Evolutionary conservation across 2,113 vertebrate species (phyloP).

Genomic region (Myotis brandtii): DNA sequence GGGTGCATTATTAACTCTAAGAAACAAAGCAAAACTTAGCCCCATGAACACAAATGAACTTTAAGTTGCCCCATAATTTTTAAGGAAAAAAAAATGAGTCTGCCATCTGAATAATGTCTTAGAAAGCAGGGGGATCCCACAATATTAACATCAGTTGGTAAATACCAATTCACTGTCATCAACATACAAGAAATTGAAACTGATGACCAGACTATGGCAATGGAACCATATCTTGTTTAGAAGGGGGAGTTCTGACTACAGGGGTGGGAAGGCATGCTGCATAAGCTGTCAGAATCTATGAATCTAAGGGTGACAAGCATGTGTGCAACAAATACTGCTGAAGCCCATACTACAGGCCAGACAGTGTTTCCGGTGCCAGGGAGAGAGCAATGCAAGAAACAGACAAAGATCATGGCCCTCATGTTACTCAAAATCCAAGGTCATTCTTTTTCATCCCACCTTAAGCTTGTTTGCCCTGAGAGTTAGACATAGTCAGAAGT

Average conservation of each 20-base stretch:
- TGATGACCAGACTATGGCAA: neutral
- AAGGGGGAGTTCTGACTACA: neutral
- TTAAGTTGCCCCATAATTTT: neutral
- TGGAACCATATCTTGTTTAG: neutral
- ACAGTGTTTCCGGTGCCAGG: neutral
- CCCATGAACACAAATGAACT: neutral
- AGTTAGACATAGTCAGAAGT: neutral
- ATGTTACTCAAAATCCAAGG: too few relatives aligned
- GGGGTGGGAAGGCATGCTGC: neutral
- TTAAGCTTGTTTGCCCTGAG: neutral
- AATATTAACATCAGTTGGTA: neutral
- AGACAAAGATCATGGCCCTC: neutral
- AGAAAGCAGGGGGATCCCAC: neutral
- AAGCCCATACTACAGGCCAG: neutral
- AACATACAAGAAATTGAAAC: neutral
- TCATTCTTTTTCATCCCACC: neutral
- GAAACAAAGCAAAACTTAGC: neutral
- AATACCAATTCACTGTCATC: constrained; percentile 3
- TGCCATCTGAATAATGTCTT: neutral
- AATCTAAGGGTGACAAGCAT: neutral
- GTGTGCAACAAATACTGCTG: neutral
- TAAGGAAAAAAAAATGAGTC: neutral
- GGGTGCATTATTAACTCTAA: neutral
- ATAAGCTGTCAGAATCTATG: neutral
- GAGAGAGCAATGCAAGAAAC: neutral